Evolutionary conservation across 2,888 invertebrate genomes (phyloP).

Genomic region (Patella depressa): DNA sequence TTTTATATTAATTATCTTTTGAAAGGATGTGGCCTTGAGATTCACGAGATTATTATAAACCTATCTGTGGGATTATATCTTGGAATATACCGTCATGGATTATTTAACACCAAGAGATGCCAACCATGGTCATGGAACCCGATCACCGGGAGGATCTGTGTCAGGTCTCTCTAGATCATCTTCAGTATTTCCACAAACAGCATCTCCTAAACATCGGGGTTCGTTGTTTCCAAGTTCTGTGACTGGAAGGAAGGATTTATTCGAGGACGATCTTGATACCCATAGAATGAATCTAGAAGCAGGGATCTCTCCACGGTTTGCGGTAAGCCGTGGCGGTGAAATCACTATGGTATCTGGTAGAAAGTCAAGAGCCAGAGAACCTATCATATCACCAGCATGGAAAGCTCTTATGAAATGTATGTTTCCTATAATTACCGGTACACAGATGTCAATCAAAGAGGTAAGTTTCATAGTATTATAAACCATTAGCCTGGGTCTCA

Average conservation of each 20-base stretch:
- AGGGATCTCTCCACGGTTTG: not conserved
- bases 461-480: not conserved
- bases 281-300: not conserved
- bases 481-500: too few relatives aligned
- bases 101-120: not conserved
- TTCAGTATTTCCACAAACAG: not conserved
- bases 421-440: not conserved
- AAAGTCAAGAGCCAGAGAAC: not conserved
- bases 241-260: not conserved
- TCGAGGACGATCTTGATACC: not conserved
- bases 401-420: not conserved
- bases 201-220: not conserved
- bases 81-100: not conserved
- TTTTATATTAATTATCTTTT: too few relatives aligned
- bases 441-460: not conserved
- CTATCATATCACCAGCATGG: slow-evolving; percentile 3
- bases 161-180: not conserved
- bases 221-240: slow-evolving; percentile 4
- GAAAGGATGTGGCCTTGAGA: too few relatives aligned
- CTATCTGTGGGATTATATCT: too few relatives aligned
- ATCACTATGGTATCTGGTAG: not conserved
- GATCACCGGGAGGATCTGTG: not conserved
- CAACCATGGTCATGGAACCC: too few relatives aligned
- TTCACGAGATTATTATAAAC: too few relatives aligned
- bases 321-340: not conserved